phyloP scores from a whole-genome alignment of 2,888 invertebrate genomes.

The Hydrotaea diabolus region DNA sequence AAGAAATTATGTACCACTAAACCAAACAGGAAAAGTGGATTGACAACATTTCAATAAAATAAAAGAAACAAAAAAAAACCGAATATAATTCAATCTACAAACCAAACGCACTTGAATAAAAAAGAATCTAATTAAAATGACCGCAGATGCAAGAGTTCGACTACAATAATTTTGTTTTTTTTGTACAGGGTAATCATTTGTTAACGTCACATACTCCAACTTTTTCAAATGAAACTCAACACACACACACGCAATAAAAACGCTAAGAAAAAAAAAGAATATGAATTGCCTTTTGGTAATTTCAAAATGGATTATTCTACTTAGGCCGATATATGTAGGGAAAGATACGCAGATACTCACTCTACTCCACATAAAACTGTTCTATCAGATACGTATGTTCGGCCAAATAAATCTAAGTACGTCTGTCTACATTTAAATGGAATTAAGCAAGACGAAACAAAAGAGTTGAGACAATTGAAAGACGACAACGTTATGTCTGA shows the following conservation, averaged over 20 bases:
- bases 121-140: slow-evolving; percentile 38
- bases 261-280: neutral
- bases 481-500: neutral
- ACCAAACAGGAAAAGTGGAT: slow-evolving; percentile 46
- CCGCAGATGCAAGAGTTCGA: slow-evolving; percentile 16
- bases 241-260: neutral
- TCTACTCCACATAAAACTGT: neutral
- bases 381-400: neutral
- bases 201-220: slow-evolving; percentile 18
- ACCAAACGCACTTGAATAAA: neutral
- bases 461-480: neutral
- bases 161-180: neutral
- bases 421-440: neutral
- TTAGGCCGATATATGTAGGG: neutral
- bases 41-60: slow-evolving; percentile 60
- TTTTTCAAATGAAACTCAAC: neutral
- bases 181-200: slow-evolving; percentile 9
- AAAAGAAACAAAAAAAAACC: neutral
- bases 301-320: slow-evolving; percentile 30
- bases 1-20: slow-evolving; percentile 41
- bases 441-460: neutral
- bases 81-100: neutral
- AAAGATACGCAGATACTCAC: neutral
- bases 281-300: slow-evolving; percentile 45
- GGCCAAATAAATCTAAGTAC: slow-evolving; percentile 6